Percentiles rank a stretch among this genome's conserved stretches.
These are phyloP conservation scores for Timandra comae DNA, from an alignment of 2,888 invertebrate genomes.

Conservation along the genomic window DNA sequence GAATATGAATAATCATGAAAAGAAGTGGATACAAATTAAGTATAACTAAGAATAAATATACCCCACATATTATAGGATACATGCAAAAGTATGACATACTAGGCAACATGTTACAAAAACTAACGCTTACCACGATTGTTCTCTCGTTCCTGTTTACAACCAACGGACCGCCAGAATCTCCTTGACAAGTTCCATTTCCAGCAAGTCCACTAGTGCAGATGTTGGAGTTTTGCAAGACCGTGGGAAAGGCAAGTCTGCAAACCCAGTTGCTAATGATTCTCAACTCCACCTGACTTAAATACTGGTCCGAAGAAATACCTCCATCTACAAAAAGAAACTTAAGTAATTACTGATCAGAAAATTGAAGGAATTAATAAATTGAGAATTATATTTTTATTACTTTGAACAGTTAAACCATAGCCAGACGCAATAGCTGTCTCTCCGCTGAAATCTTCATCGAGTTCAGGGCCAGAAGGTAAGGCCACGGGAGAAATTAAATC, in stretches of 20 bases:
- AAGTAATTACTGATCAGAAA: too few species aligned
- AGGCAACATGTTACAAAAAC: too few species aligned
- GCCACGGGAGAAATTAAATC: slow-evolving; percentile 25
- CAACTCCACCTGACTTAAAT: slow-evolving; percentile 21
- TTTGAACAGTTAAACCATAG: slow-evolving; percentile 29
- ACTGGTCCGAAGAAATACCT: slow-evolving; percentile 15
- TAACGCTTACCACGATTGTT: slow-evolving; percentile 30
- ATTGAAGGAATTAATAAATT: slow-evolving; percentile 1
- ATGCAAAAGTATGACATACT: too few species aligned
- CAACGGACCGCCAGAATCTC: slow-evolving; percentile 47
- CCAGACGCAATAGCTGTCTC: slow-evolving; percentile 33
- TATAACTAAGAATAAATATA: too few species aligned
- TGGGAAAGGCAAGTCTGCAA: slow-evolving; percentile 22
- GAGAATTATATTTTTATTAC: slow-evolving; percentile 18
- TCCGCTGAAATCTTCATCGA: slow-evolving; percentile 26
- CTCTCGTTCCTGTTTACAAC: slow-evolving; percentile 18
- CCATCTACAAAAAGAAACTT: too few species aligned
- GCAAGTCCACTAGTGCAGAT: slow-evolving; percentile 34
- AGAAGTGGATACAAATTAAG: too few species aligned
- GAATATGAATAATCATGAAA: too few species aligned
- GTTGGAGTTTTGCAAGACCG: slow-evolving; percentile 25
- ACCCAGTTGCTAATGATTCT: slow-evolving; percentile 24
- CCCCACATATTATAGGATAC: too few species aligned
- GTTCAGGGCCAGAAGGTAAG: slow-evolving; percentile 26
- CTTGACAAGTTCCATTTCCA: slow-evolving; percentile 30